A percentile compares a stretch with the other conserved stretches of the same genome.
phyloP scores from a whole-genome alignment of 1,140 invertebrate genomes.

The Eueides isabella region DNA sequence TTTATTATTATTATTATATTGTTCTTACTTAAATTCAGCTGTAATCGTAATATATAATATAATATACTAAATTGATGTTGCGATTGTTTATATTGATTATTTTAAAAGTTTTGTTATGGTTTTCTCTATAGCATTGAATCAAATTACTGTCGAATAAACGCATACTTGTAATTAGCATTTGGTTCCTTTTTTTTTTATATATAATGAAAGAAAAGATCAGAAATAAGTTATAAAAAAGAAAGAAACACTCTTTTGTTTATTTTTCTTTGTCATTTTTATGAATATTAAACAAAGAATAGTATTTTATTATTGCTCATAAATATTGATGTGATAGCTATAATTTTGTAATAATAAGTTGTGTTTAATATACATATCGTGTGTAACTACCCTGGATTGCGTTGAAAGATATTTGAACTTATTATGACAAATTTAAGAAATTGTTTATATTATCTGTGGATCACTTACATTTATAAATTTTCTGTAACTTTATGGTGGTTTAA shows the following conservation, averaged over 20 bases:
- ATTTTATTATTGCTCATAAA: background rate
- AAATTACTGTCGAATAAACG: too few relatives aligned
- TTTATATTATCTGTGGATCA: background rate
- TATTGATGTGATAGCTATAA: background rate
- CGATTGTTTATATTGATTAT: background rate
- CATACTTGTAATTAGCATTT: too few relatives aligned
- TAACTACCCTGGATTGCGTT: constrained; percentile 25
- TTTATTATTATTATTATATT: background rate
- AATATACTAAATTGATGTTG: background rate
- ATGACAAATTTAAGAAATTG: background rate
- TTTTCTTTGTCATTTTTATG: too few relatives aligned
- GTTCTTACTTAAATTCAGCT: background rate
- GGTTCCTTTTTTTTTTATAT: too few relatives aligned
- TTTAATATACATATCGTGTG: constrained; percentile 31
- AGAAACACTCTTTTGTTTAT: too few relatives aligned
- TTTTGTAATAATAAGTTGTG: background rate
- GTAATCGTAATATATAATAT: background rate
- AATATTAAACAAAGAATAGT: too few relatives aligned
- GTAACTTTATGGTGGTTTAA: too few relatives aligned
- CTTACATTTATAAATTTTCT: too few relatives aligned
- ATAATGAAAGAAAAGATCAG: too few relatives aligned
- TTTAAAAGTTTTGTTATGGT: background rate
- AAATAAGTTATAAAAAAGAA: too few relatives aligned
- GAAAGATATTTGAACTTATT: background rate
- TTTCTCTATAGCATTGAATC: background rate